These are phyloP conservation scores for Nymphalis io DNA, from an alignment of 1,140 invertebrate species.

Conservation along the genomic window DNA sequence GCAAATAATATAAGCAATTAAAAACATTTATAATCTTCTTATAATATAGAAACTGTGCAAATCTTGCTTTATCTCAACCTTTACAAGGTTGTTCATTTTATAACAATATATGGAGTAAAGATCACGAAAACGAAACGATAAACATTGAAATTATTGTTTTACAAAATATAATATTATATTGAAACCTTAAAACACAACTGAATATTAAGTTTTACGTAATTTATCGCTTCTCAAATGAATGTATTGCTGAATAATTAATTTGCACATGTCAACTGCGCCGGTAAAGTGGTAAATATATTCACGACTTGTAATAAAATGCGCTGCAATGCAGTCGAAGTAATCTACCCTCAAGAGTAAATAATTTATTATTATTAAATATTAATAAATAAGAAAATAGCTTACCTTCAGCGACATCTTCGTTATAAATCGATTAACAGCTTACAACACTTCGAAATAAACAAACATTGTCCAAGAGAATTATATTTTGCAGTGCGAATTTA, in stretches of 20 bases:
- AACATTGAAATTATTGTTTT: too few species aligned
- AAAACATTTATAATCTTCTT: too few species aligned
- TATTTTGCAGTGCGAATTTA: slow-evolving; percentile 44
- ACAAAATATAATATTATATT: too few species aligned
- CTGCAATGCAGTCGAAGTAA: slow-evolving; percentile 21
- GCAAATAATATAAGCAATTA: too few species aligned
- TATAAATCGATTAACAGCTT: slow-evolving; percentile 44
- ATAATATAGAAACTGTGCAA: too few species aligned
- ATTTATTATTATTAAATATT: too few species aligned
- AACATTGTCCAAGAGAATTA: slow-evolving; percentile 47
- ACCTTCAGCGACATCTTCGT: slow-evolving; percentile 63
- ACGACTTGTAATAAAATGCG: slow-evolving; percentile 19
- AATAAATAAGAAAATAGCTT: slow-evolving; percentile 31
- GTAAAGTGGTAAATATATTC: slow-evolving; percentile 14
- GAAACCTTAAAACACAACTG: too few species aligned
- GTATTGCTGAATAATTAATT: slow-evolving; percentile 10
- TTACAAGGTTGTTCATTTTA: too few species aligned
- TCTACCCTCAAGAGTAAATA: slow-evolving; percentile 8
- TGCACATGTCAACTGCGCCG: not conserved
- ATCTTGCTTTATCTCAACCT: too few species aligned
- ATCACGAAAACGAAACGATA: too few species aligned
- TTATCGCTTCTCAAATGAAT: not conserved
- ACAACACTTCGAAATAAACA: slow-evolving; percentile 41
- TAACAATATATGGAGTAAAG: too few species aligned
- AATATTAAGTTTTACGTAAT: too few species aligned